Conservation (phyloP, 2,113 vertebrate genomes). For the Heptranchias perlo region DNA sequence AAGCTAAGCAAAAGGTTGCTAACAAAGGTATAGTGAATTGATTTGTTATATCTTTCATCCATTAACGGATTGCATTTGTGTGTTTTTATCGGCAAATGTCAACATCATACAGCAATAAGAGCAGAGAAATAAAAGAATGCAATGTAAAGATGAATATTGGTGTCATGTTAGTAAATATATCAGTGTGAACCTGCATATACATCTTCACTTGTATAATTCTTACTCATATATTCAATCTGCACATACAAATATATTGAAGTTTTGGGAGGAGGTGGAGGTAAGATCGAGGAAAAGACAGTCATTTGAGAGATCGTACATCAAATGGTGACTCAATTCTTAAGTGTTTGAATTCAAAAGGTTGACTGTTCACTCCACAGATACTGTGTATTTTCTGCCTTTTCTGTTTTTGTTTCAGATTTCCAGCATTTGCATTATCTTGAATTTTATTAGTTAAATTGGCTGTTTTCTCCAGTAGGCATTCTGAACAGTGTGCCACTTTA, state of each 20-base stretch:
- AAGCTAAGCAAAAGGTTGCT: conserved; percentile 86
- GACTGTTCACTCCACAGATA: neutral
- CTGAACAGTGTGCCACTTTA: neutral
- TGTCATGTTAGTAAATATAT: neutral
- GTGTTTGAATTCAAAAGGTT: neutral
- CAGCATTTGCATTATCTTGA: neutral
- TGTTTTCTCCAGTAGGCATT: neutral
- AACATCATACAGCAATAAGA: neutral
- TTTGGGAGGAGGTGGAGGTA: neutral
- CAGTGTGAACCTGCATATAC: neutral
- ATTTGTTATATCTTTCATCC: neutral
- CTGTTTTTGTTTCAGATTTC: neutral
- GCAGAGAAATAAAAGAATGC: neutral
- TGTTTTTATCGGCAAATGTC: neutral
- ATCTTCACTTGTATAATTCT: neutral
- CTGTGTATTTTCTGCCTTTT: neutral
- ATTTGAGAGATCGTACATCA: neutral
- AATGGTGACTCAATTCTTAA: neutral
- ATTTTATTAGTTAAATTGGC: neutral
- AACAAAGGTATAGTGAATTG: conserved; percentile 67
- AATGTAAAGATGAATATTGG: neutral
- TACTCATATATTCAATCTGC: neutral
- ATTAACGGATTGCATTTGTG: neutral
- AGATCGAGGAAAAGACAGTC: neutral
- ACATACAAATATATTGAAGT: neutral